Percentiles rank a stretch among this genome's conserved stretches.
These are phyloP conservation scores for Taenaris catops DNA, from an alignment of 2,888 invertebrate genomes.

Conservation along the genomic window DNA sequence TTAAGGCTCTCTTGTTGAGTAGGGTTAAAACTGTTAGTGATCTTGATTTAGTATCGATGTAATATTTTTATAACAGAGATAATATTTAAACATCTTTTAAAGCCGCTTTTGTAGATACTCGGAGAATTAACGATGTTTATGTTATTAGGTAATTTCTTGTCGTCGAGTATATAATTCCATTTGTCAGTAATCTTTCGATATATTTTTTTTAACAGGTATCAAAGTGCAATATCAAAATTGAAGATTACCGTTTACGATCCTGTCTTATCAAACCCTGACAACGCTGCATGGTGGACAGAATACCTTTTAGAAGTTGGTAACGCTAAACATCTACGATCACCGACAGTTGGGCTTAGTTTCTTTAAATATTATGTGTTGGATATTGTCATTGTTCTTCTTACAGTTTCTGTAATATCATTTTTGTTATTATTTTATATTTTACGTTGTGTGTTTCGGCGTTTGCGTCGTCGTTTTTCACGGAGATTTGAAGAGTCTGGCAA, in stretches of 20 bases:
- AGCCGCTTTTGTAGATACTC: too few species aligned
- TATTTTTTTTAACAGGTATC: conserved; percentile 47
- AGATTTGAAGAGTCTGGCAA: conserved; percentile 38
- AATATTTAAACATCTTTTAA: too few species aligned
- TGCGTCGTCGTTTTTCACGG: conserved; percentile 35
- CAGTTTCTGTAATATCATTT: conserved; percentile 25
- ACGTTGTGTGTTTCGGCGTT: conserved; percentile 32
- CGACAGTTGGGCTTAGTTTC: conserved; percentile 50
- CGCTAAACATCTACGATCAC: conserved; percentile 59
- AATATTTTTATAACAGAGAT: too few species aligned
- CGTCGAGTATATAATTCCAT: too few species aligned
- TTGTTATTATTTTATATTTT: conserved; percentile 33
- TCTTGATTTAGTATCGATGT: too few species aligned
- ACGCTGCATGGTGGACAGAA: conserved; percentile 76
- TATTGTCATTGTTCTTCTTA: conserved; percentile 33
- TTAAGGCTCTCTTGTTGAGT: too few species aligned
- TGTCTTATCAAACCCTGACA: conserved; percentile 60
- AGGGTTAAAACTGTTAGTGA: too few species aligned
- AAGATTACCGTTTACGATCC: conserved; percentile 43
- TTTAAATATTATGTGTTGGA: conserved; percentile 61
- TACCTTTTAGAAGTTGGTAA: conserved; percentile 68
- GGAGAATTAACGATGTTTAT: too few species aligned
- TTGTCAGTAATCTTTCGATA: too few species aligned
- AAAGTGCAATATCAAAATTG: conserved; percentile 42
- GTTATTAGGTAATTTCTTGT: too few species aligned